Evolutionary conservation across 2,888 invertebrate species (phyloP).

Genomic region (Lepetodrilus schrolli): DNA sequence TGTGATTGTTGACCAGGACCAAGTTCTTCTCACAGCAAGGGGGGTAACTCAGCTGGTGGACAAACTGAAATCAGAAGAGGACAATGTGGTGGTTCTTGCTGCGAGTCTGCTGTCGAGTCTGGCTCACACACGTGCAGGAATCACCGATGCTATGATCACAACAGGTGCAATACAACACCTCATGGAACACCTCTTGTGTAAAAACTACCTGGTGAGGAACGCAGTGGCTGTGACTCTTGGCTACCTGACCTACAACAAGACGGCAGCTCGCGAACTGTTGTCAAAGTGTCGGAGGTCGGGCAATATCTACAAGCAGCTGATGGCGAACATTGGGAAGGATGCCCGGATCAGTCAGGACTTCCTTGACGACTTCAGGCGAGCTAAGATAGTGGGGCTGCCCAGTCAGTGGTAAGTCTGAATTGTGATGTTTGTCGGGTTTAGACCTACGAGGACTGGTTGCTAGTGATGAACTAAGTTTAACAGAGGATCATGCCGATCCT

Average conservation of each 20-base stretch:
- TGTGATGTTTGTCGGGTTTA: too few species aligned
- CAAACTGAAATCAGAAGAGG: conserved; percentile 65
- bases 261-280: conserved; percentile 72
- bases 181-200: conserved; percentile 63
- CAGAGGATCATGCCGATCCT: too few species aligned
- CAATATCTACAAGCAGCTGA: conserved; percentile 68
- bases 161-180: conserved; percentile 71
- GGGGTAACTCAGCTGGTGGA: conserved; percentile 71
- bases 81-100: conserved; percentile 71
- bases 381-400: conserved; percentile 71
- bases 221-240: conserved; percentile 73
- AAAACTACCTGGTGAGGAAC: conserved; percentile 66
- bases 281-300: conserved; percentile 70
- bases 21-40: conserved; percentile 72
- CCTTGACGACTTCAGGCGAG: conserved; percentile 70
- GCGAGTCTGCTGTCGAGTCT: conserved; percentile 73
- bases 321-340: conserved; percentile 69
- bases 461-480: too few species aligned
- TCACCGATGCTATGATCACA: conserved; percentile 75
- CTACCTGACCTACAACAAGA: conserved; percentile 74
- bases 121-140: conserved; percentile 74
- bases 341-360: conserved; percentile 72
- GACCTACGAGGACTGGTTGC: too few species aligned
- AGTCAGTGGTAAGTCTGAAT: conserved; percentile 70
- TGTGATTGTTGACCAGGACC: conserved; percentile 72